Percentiles rank a stretch among this genome's conserved stretches.
phyloP scores from a whole-genome alignment of 1,140 invertebrate species.

The honey bee (Apis mellifera) region Amel_HAv3.1 CM009935.2:13127501-13128000 shows the following conservation, averaged over 20 bases:
- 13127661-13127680: conserved; percentile 24
- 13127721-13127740: background rate
- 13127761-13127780: background rate
- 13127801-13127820: background rate
- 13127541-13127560: background rate
- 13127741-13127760: background rate
- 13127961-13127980: background rate
- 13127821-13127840: background rate
- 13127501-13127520: no score
- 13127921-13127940: background rate
- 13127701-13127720: background rate
- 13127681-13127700: background rate
- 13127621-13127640: conserved; percentile 28
- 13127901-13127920: no score
- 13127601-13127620: conserved; percentile 17
- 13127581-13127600: conserved; percentile 5
- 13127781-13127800: background rate
- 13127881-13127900: no score
- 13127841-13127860: background rate
- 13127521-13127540: background rate
- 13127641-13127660: conserved; percentile 22
- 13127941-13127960: background rate
- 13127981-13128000: background rate
- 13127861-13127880: background rate
- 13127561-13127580: background rate